Conservation (phyloP, 2,797 vertebrate species). For the Chaetophractus vellerosus region DNA sequence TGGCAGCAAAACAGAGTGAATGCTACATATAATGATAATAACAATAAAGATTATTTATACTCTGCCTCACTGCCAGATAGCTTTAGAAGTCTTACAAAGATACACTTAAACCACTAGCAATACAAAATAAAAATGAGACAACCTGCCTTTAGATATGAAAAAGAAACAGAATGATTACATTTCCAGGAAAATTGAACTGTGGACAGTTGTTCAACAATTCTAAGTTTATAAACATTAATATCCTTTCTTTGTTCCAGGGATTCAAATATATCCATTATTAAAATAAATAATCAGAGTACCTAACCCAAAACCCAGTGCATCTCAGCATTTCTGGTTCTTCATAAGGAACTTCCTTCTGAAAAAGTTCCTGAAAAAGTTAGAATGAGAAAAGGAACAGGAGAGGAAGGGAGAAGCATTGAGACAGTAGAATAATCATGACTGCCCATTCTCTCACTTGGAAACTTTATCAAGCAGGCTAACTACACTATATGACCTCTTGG, state of each 20-base stretch:
- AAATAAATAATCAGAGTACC: neutral
- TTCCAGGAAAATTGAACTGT: constrained; percentile 43
- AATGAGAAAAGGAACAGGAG: neutral
- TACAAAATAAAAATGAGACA: constrained; percentile 84
- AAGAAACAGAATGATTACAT: constrained; percentile 68
- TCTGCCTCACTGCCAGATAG: constrained; percentile 81
- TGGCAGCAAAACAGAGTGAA: constrained; percentile 91
- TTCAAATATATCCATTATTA: constrained; percentile 24
- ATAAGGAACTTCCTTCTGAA: neutral
- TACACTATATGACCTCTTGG: neutral
- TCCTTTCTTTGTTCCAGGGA: neutral
- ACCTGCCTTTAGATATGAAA: constrained; percentile 78
- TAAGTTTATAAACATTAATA: constrained; percentile 22
- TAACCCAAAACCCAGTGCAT: neutral
- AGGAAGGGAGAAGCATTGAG: neutral
- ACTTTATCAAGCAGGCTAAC: neutral
- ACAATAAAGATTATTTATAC: constrained; percentile 91
- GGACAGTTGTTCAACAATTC: neutral
- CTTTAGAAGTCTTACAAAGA: constrained; percentile 84
- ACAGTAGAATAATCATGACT: neutral
- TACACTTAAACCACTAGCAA: constrained; percentile 86
- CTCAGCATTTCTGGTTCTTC: neutral
- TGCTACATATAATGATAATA: constrained; percentile 90
- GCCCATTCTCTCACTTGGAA: neutral
- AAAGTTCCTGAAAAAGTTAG: neutral